These are phyloP conservation scores for Melanotaenia nigrans DNA, from an alignment of 2,797 vertebrate genomes.

Conservation along the genomic window DNA sequence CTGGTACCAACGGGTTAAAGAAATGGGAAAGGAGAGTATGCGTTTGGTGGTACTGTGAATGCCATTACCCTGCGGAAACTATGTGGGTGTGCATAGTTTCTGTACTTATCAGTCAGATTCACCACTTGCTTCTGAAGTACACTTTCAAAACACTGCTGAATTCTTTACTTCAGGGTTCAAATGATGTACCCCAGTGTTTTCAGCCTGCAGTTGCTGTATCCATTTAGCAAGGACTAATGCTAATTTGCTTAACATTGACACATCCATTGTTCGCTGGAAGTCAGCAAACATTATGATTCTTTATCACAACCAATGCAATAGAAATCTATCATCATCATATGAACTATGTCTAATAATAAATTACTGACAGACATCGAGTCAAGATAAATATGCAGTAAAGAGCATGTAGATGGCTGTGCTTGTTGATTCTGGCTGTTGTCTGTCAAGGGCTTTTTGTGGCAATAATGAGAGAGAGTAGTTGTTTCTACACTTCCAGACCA, in stretches of 20 bases:
- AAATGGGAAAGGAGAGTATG: no score
- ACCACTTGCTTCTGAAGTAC: not conserved
- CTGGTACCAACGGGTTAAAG: no score
- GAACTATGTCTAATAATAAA: not conserved
- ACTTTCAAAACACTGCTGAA: not conserved
- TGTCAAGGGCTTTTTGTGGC: conserved; percentile 1
- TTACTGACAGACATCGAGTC: not conserved
- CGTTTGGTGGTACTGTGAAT: no score
- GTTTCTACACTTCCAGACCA: not conserved
- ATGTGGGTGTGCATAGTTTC: no score
- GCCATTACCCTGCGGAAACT: no score
- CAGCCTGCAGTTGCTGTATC: not conserved
- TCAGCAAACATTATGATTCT: not conserved
- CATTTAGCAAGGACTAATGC: not conserved
- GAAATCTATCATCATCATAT: not conserved
- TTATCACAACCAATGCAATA: not conserved
- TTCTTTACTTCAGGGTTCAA: not conserved
- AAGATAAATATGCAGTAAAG: not conserved
- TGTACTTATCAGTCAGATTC: not conserved
- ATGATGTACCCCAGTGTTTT: not conserved
- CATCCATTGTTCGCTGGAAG: not conserved
- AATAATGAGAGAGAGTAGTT: not conserved
- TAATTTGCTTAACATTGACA: not conserved
- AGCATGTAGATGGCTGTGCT: not conserved
- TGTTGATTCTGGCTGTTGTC: conserved; percentile 9